Evolutionary conservation across 2,888 invertebrate genomes (phyloP).

Genomic region (Acronicta psi): DNA sequence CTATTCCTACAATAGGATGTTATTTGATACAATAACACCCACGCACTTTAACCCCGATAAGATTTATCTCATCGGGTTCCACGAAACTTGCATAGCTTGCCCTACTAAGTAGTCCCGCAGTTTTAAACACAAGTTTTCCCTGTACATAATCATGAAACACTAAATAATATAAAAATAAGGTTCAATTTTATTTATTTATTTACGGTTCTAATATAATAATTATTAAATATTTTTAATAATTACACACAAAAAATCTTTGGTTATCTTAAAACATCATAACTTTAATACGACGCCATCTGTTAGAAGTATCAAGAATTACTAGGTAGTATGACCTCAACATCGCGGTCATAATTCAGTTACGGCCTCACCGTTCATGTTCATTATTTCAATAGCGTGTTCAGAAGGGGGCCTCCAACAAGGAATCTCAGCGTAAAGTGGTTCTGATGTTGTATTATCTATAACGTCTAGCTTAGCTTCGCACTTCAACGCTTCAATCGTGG

Average conservation of each 20-base stretch:
- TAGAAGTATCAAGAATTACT: constrained; percentile 32
- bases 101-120: not conserved
- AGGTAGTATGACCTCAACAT: constrained; percentile 8
- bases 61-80: constrained; percentile 41
- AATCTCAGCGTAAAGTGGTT: constrained; percentile 92
- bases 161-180: not conserved
- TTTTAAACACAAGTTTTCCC: not conserved
- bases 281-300: constrained; percentile 71
- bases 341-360: constrained; percentile 85
- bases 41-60: constrained; percentile 55
- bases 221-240: constrained; percentile 36
- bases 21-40: constrained; percentile 43
- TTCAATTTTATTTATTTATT: constrained; percentile 32
- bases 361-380: constrained; percentile 84
- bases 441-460: constrained; percentile 80
- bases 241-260: constrained; percentile 62
- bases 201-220: constrained; percentile 39
- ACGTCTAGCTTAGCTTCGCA: constrained; percentile 82
- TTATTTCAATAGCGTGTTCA: constrained; percentile 82
- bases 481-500: constrained; percentile 81
- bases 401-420: constrained; percentile 87
- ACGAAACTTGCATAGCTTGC: constrained; percentile 21
- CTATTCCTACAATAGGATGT: constrained; percentile 25
- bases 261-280: constrained; percentile 28
- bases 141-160: constrained; percentile 1